A percentile compares a stretch with the other conserved stretches of the same genome.
These are phyloP conservation scores for Hoplodrina blanda DNA, from an alignment of 2,888 invertebrate species.

Conservation along the genomic window DNA sequence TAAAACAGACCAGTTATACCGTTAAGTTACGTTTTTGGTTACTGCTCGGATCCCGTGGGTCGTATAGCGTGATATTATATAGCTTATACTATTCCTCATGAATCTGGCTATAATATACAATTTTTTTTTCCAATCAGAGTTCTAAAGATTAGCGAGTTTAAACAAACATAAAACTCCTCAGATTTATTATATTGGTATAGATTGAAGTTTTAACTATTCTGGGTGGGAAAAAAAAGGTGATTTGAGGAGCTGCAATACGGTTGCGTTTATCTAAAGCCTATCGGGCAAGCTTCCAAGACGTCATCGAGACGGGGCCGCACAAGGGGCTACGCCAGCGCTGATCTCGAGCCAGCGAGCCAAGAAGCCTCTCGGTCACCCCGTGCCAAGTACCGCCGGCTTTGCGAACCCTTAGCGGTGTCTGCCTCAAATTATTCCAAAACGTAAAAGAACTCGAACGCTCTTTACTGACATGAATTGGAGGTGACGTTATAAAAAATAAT, in stretches of 20 bases:
- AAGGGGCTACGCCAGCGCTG: constrained; percentile 73
- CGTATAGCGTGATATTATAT: too few species aligned
- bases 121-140: too few species aligned
- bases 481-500: constrained; percentile 22
- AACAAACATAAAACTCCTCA: too few species aligned
- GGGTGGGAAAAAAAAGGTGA: constrained; percentile 50
- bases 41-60: too few species aligned
- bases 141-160: too few species aligned
- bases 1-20: background rate
- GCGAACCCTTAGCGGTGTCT: constrained; percentile 57
- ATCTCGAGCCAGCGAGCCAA: constrained; percentile 73
- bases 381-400: constrained; percentile 75
- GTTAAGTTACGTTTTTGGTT: too few species aligned
- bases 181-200: too few species aligned
- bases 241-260: constrained; percentile 76
- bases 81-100: too few species aligned
- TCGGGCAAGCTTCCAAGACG: constrained; percentile 86
- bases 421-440: constrained; percentile 49
- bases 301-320: constrained; percentile 71
- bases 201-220: constrained; percentile 21
- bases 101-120: too few species aligned
- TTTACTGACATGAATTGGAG: constrained; percentile 28
- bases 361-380: constrained; percentile 73
- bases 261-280: constrained; percentile 80
- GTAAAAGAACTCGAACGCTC: constrained; percentile 33